These are phyloP conservation scores for Xiphophorus birchmanni DNA, from an alignment of 2,797 vertebrate species.

Conservation along the genomic window DNA sequence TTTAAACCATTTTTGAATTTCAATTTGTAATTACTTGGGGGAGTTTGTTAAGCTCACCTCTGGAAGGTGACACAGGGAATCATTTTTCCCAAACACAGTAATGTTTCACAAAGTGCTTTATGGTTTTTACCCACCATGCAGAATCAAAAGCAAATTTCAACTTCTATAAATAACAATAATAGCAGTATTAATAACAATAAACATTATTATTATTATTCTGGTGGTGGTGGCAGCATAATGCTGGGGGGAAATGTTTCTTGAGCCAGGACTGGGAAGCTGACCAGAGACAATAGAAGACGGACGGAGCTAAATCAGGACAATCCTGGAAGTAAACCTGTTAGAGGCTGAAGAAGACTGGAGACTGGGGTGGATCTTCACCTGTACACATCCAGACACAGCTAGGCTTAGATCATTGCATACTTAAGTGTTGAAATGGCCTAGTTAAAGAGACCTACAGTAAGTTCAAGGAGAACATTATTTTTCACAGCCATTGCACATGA, in stretches of 20 bases:
- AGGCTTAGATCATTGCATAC: neutral
- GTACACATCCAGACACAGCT: neutral
- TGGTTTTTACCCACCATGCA: no score
- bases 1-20: no score
- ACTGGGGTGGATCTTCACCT: neutral
- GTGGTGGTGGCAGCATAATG: neutral
- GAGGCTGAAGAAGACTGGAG: neutral
- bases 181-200: no score
- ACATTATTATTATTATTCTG: no score
- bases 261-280: neutral
- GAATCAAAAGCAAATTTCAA: no score
- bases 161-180: no score
- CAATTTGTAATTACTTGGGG: no score
- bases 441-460: neutral
- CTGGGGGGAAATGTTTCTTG: neutral
- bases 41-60: no score
- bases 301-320: neutral
- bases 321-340: neutral
- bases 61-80: no score
- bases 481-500: neutral
- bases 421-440: neutral
- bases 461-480: neutral
- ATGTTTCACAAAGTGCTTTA: no score
- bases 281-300: neutral
- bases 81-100: no score